These are phyloP conservation scores for Psammodynastes pulverulentus DNA, from an alignment of 2,113 vertebrate genomes.

Conservation along the genomic window DNA sequence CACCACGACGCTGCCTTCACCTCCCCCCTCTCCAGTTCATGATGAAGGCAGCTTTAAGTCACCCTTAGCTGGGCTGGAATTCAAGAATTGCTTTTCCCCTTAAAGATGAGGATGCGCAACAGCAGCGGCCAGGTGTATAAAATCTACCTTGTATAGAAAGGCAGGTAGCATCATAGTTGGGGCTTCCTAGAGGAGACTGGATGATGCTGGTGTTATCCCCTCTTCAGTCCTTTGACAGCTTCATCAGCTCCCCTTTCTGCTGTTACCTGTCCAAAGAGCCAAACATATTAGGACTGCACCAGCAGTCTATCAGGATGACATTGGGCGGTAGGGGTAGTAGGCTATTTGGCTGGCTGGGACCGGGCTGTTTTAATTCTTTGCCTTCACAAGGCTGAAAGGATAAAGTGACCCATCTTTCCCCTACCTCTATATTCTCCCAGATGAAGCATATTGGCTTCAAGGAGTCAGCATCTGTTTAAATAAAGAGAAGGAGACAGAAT, in stretches of 20 bases:
- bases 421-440: not conserved
- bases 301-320: not conserved
- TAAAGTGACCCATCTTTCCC: not conserved
- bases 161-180: not conserved
- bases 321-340: not conserved
- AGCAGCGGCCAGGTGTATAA: not conserved
- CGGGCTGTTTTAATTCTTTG: not conserved
- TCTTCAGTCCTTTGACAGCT: not conserved
- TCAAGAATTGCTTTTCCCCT: not conserved
- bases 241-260: not conserved
- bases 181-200: not conserved
- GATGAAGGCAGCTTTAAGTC: not conserved
- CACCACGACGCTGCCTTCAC: not conserved
- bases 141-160: not conserved
- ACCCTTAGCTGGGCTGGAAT: not conserved
- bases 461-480: not conserved
- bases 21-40: not conserved
- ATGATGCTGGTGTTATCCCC: not conserved
- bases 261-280: not conserved
- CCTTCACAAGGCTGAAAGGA: not conserved
- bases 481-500: not conserved
- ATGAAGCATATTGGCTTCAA: not conserved
- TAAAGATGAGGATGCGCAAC: not conserved
- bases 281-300: not conserved
- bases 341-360: not conserved